Evolutionary conservation across 2,113 vertebrate species (phyloP), one percentile per base, ranked within the genome.

Genomic region (Ammodytes dubius): DNA sequence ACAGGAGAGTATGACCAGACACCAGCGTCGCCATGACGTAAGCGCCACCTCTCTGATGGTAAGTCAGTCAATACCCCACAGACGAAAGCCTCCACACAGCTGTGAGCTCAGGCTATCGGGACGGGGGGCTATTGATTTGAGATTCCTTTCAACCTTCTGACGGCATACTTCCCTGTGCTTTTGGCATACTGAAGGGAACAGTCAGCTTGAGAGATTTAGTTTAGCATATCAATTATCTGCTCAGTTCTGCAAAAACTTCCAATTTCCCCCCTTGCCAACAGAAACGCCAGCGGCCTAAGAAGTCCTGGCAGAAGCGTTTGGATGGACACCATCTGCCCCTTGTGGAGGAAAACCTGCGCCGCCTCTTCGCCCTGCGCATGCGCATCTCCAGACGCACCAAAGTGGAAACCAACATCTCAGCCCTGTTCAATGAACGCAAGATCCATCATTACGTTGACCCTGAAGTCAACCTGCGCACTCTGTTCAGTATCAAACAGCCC

Each of bases 381-480:
- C 77, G 90, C 0, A 57, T 96, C 71, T 85, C 91, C 9, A 78
- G 90, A 46, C 93, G 93, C 0, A 60, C 91, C 60, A 96, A 94
- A 57, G 77, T 95, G 77, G 96, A 96, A 81, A 75, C 91, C 0
- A 85, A 96, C 89, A 95, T 96, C 14, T 79, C 93, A 0, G 91
- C 94, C 3, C 94, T 96, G 54, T 96, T 96, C 89, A 96, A 92
- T n/a, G 95, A 96, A 56, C 93, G 95, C n/a, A 95, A 94, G 82
- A 92, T 95, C 76, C 93, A 91, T 0, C 95, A 93, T 39, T 89
- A 89, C 8, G 90, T 96, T 0, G 95, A 95, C 69, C 92, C 93
- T 0, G 96, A 96, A 53, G 95, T 94, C 53, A 95, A 96, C 89
- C 93, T 96, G 57, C 77, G 90, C 1, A 67, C 63, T 46, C 86